Evolutionary conservation across 2,113 vertebrate species (phyloP).

Genomic region (Ginglymostoma cirratum): DNA sequence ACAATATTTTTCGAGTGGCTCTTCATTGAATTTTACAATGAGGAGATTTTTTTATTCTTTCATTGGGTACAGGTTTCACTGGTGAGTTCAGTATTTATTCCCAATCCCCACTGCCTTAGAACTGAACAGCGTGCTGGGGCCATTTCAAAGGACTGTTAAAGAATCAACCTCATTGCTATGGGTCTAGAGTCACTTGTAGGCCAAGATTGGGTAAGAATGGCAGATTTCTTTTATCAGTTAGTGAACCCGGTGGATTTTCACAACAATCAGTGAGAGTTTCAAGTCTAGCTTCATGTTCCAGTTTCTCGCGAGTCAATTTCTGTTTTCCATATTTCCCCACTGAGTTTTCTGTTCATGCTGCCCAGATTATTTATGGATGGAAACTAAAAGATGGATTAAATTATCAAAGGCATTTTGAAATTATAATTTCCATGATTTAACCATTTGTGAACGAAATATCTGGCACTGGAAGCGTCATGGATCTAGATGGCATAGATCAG

Average conservation of each 20-base stretch:
- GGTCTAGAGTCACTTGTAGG: too few relatives aligned
- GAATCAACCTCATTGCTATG: too few relatives aligned
- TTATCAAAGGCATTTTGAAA: not conserved
- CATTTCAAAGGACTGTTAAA: too few relatives aligned
- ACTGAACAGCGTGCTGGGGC: too few relatives aligned
- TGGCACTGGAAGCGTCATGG: not conserved
- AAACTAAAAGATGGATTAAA: not conserved
- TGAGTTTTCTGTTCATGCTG: not conserved
- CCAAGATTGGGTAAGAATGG: too few relatives aligned
- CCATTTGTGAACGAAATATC: not conserved
- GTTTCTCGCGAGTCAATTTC: not conserved
- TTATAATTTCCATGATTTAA: not conserved
- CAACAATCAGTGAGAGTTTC: too few relatives aligned
- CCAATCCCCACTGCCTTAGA: too few relatives aligned
- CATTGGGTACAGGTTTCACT: too few relatives aligned
- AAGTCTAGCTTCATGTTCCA: too few relatives aligned
- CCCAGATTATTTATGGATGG: not conserved
- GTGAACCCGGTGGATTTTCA: too few relatives aligned
- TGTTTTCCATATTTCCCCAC: not conserved
- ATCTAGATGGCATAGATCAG: not conserved
- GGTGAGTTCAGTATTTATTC: too few relatives aligned
- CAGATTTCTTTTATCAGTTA: too few relatives aligned
- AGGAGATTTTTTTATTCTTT: not conserved
- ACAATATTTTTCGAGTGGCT: not conserved
- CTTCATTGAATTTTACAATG: not conserved